Percentiles rank a stretch among this genome's conserved stretches.
phyloP scores from a whole-genome alignment of 2,113 vertebrate species.

The Falco punctatus region DNA sequence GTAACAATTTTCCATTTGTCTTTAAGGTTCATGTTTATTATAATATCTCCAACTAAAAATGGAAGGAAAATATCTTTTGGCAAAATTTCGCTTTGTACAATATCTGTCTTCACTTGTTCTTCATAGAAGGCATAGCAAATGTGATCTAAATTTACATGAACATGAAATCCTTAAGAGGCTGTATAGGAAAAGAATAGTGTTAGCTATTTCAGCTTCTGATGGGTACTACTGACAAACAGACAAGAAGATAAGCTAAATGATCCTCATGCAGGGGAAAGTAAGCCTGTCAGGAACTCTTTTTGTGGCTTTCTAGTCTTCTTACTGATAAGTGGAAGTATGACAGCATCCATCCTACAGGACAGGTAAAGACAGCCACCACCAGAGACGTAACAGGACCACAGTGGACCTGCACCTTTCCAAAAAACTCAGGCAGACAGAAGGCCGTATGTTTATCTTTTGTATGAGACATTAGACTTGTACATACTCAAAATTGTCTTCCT shows the following conservation, averaged over 20 bases:
- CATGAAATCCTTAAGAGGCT: background rate
- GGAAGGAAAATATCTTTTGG: background rate
- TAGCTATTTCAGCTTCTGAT: background rate
- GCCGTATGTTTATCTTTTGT: background rate
- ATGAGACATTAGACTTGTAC: background rate
- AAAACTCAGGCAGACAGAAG: background rate
- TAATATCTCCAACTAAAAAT: background rate
- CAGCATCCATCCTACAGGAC: fast-evolving
- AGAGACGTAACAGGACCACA: background rate
- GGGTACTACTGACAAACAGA: background rate
- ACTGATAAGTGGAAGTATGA: background rate
- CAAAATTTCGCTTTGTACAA: background rate
- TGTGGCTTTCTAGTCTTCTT: background rate
- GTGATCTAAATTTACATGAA: background rate
- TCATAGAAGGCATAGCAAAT: background rate
- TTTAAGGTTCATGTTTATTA: background rate
- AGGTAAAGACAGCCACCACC: background rate
- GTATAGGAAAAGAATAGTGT: background rate
- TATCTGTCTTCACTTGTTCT: background rate
- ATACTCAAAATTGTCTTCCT: background rate
- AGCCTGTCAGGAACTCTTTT: background rate
- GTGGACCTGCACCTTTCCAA: background rate
- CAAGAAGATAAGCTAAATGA: background rate
- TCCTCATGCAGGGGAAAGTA: background rate
- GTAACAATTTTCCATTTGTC: background rate